Conservation (phyloP, 2,888 invertebrate species). For the Drosophila bunnanda region DNA sequence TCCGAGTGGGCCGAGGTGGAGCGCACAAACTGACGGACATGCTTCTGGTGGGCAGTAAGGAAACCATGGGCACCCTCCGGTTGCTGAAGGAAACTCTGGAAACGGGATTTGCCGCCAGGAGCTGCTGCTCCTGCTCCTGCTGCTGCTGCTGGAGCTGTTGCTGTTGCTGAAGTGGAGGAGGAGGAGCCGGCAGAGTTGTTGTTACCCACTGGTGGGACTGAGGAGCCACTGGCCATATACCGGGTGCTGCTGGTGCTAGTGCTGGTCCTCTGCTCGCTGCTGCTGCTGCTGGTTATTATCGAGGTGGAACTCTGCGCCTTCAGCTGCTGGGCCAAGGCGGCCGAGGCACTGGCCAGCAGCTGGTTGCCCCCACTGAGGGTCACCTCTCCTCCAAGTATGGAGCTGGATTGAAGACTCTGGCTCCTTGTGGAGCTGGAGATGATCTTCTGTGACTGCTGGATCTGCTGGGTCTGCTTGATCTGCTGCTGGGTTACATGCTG, state of each 20-base stretch:
- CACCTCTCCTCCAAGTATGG: constrained; percentile 77
- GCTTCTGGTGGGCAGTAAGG: constrained; percentile 84
- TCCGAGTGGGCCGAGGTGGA: constrained; percentile 85
- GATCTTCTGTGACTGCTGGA: constrained; percentile 69
- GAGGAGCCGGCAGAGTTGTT: constrained; percentile 30
- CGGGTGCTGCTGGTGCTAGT: constrained; percentile 65
- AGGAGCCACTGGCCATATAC: constrained; percentile 68
- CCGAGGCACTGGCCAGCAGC: constrained; percentile 52
- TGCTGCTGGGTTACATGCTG: constrained; percentile 27
- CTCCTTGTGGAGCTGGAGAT: constrained; percentile 81
- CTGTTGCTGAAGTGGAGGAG: constrained; percentile 38
- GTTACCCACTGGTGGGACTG: not conserved
- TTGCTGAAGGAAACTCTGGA: constrained; percentile 84
- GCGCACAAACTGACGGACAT: constrained; percentile 84
- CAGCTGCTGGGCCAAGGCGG: constrained; percentile 85
- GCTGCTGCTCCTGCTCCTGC: not conserved
- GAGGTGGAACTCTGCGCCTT: constrained; percentile 84
- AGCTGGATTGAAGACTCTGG: constrained; percentile 83
- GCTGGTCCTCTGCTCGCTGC: constrained; percentile 77
- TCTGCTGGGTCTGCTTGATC: constrained; percentile 37
- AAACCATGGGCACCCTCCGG: constrained; percentile 81
- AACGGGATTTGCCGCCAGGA: constrained; percentile 77
- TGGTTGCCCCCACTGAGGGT: constrained; percentile 48
- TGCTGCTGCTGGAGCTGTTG: constrained; percentile 38
- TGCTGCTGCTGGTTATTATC: constrained; percentile 75